Evolutionary conservation across 2,888 invertebrate genomes (phyloP).

Genomic region (Tenodera sinensis): DNA sequence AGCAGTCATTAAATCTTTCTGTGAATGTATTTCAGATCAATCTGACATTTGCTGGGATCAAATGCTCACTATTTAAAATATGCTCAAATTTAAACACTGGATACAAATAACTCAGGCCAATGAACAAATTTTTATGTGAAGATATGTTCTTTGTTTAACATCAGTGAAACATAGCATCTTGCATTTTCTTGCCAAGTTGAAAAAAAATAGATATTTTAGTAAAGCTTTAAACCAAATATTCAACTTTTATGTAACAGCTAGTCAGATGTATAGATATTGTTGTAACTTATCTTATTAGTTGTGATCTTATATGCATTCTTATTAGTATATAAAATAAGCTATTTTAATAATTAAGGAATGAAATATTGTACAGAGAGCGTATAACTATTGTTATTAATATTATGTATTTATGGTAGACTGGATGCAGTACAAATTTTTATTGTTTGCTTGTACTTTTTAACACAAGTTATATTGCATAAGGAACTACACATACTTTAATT

Average conservation of each 20-base stretch:
- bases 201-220: neutral
- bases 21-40: neutral
- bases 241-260: neutral
- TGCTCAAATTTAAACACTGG: neutral
- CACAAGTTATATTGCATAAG: neutral
- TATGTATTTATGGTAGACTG: neutral
- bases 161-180: neutral
- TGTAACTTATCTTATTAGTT: neutral
- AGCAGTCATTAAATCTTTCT: too few species aligned
- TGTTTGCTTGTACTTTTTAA: neutral
- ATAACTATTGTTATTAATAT: neutral
- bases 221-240: conserved; percentile 21
- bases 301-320: neutral
- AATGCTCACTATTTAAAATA: neutral
- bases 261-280: neutral
- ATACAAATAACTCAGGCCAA: neutral
- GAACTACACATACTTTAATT: neutral
- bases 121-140: neutral
- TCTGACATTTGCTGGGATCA: neutral
- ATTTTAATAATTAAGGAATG: neutral
- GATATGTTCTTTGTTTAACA: neutral
- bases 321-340: neutral
- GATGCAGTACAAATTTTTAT: neutral
- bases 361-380: neutral
- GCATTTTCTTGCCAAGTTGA: neutral